phyloP scores from a whole-genome alignment of 1,140 invertebrate genomes.

The Meloidogyne hapla region DNA sequence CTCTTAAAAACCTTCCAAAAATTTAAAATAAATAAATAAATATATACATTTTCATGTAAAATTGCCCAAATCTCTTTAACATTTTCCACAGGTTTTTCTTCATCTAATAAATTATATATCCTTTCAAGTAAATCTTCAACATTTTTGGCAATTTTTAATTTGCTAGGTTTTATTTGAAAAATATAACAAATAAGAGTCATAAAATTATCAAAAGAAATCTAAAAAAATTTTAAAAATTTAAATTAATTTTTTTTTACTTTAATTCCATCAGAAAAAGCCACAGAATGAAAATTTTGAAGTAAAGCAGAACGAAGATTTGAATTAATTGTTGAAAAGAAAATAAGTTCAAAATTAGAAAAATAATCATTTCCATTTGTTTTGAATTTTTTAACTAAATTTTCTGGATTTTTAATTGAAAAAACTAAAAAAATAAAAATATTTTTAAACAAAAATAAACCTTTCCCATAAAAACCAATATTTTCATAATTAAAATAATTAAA shows the following conservation, averaged over 20 bases:
- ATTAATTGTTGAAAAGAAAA: not conserved
- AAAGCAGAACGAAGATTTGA: not conserved
- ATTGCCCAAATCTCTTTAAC: not conserved
- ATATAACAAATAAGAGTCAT: not conserved
- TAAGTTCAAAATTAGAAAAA: not conserved
- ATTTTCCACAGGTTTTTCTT: not conserved
- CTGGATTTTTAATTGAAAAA: not conserved
- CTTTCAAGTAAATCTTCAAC: not conserved
- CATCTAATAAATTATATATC: not conserved
- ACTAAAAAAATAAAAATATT: not conserved
- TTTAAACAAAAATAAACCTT: not conserved
- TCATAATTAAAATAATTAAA: slow-evolving; percentile 2
- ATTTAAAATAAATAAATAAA: not conserved
- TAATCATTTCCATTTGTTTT: not conserved
- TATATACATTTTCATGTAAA: not conserved
- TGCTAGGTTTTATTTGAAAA: not conserved
- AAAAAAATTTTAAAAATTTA: not conserved
- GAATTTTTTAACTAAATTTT: not conserved
- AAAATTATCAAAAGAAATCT: not conserved
- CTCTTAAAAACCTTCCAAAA: not conserved
- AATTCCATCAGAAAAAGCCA: not conserved
- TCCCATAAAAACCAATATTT: not conserved
- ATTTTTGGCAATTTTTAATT: not conserved
- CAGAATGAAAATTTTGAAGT: not conserved
- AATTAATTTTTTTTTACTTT: not conserved